phyloP scores from a whole-genome alignment of 2,797 vertebrate genomes.

The Sebastes jordani region DNA sequence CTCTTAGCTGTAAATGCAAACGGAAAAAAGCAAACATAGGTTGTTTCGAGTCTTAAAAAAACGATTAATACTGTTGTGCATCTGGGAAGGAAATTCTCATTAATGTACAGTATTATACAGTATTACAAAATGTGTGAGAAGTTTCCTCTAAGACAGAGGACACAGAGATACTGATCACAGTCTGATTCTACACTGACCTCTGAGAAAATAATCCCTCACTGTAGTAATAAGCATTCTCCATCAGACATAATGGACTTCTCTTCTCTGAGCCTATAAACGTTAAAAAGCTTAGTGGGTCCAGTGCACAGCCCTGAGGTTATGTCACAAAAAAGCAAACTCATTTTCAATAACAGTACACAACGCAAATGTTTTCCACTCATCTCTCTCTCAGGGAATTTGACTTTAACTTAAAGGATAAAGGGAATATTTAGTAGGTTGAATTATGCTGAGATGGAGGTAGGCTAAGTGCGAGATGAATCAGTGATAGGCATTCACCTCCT shows the following conservation, averaged over 20 bases:
- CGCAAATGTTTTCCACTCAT: constrained; percentile 20
- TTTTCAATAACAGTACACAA: constrained; percentile 33
- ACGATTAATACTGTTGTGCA: background rate
- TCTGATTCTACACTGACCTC: constrained; percentile 26
- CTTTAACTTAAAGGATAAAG: constrained; percentile 43
- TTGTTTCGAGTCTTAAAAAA: background rate
- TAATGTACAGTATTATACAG: background rate
- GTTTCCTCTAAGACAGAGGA: constrained; percentile 11
- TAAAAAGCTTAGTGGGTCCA: constrained; percentile 38
- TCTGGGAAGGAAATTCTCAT: background rate
- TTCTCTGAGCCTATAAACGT: constrained; percentile 43
- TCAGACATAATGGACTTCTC: constrained; percentile 41
- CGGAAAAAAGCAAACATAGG: background rate
- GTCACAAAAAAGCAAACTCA: constrained; percentile 24
- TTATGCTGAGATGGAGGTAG: constrained; percentile 35
- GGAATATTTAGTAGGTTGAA: constrained; percentile 43
- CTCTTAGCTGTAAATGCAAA: background rate
- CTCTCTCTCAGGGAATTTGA: constrained; percentile 29
- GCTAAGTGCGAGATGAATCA: constrained; percentile 49
- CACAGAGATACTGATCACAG: constrained; percentile 6
- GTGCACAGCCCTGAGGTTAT: constrained; percentile 38
- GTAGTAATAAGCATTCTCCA: constrained; percentile 27
- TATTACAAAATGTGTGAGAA: background rate
- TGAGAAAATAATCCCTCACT: constrained; percentile 22
- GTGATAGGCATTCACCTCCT: constrained; percentile 38